Evolutionary conservation across 1,140 invertebrate genomes (phyloP), one percentile per base, ranked within the genome.

Genomic region (Drosophila leontia): DNA sequence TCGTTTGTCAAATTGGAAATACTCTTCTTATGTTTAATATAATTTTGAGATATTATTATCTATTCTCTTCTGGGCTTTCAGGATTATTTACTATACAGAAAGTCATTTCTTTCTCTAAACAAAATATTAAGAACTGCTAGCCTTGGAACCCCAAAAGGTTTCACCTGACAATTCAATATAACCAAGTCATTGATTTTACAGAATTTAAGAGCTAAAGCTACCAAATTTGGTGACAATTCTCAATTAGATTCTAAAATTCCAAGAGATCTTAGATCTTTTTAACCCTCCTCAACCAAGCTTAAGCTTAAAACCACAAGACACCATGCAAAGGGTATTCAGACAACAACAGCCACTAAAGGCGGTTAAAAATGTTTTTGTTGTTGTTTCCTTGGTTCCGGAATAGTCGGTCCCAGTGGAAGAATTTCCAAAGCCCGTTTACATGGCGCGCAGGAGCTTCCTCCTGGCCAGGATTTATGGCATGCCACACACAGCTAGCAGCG

Each of bases 321-420:
- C 11, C 1, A 7, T 23, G 12, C 0, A 13, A 55, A 70, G 67
- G 32, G 63, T 56, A 47, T 68, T 45, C 29, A 19, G 47, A 56
- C 39, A 60, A 64, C 51, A 79, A 72, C 61, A 74, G 37, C 47
- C 59, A 65, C 56, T 70, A 82, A 62, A 72, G 51, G 42, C 41
- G 56, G 39, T 55, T 55, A 56, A 62, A 63, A 71, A 56, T 41
- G 51, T 70, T 63, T 48, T 78, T 90, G 80, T 81, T 80, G 74
- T 78, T 88, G 85, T 90, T 85, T 88, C 84, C 84, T 88, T 88
- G 84, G 85, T 85, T 81, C 72, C 84, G 84, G 65, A 45, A 63
- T 63, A 42, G 50, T 55, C 61, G 59, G 59, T 68, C 50, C 55
- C 47, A 75, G 61, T 65, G 67, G 51, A 75, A 81, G 76, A 61